A percentile compares a stretch with the other conserved stretches of the same genome.
phyloP scores from a whole-genome alignment of 2,888 invertebrate genomes.

The Teleiodes luculella region DNA sequence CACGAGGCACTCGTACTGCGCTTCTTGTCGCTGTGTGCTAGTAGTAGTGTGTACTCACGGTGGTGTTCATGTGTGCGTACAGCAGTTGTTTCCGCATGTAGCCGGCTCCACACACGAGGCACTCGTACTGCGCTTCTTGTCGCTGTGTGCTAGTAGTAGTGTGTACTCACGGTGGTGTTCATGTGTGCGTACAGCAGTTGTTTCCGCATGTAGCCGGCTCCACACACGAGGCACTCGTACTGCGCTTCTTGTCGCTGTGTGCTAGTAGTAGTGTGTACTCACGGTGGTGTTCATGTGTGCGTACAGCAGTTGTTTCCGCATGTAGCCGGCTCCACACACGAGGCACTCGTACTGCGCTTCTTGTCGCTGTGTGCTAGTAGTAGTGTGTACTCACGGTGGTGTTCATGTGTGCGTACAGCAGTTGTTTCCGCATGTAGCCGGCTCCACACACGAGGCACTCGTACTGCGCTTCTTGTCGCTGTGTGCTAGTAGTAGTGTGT shows the following conservation, averaged over 20 bases:
- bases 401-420: slow-evolving; percentile 88
- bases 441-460: slow-evolving; percentile 89
- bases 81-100: slow-evolving; percentile 90
- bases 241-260: no score
- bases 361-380: slow-evolving; percentile 91
- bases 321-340: slow-evolving; percentile 88
- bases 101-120: slow-evolving; percentile 87
- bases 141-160: slow-evolving; percentile 81
- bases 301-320: slow-evolving; percentile 88
- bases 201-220: neutral
- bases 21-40: no score
- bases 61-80: slow-evolving; percentile 86
- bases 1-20: no score
- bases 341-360: slow-evolving; percentile 91
- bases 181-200: neutral
- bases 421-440: slow-evolving; percentile 90
- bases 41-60: slow-evolving; percentile 47
- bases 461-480: slow-evolving; percentile 86
- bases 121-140: slow-evolving; percentile 92
- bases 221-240: slow-evolving; percentile 36
- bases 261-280: slow-evolving; percentile 20
- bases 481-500: slow-evolving; percentile 90
- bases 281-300: slow-evolving; percentile 86
- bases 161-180: neutral
- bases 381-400: slow-evolving; percentile 80